Evolutionary conservation across 1,140 invertebrate genomes (phyloP), one percentile per base, ranked within the genome.

Genomic region (Drosophila oshimai): DNA sequence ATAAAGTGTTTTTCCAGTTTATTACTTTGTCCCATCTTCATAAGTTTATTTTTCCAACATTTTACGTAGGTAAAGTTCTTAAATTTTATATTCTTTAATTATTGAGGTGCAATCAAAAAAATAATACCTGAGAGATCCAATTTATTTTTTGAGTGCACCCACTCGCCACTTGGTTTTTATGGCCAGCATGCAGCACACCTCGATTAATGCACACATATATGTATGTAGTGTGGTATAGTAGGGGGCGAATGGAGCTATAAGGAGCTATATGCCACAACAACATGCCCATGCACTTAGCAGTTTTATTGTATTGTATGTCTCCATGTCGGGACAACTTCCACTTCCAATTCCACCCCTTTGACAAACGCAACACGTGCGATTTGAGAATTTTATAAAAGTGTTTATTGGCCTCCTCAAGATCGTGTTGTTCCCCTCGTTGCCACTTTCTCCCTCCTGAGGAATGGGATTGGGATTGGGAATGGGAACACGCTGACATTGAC

Each of bases 351-450:
- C 22, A 22, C 12, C 80, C 79, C 75, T 76, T 84, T 84, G 79
- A 86, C 79, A 84, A 79, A 73, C 60, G 81, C 75, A 74, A 84
- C 80, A 84, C 79, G 80, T 86, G 79, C 80, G 75, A 72, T 86
- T 79, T 62, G 55, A 80, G 80, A 86, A 86, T 84, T 81, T 80
- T 86, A 86, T 79, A 86, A 79, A 62, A 84, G 79, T 84, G 79
- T 84, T 84, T 84, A 86, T 84, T 79, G 58, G 79, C 80, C 80
- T 65, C 49, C 45, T 54, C 22, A 33, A 74, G 54, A 36, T 50
- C 55, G 34, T 54, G 65, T 57, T 53, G 62, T 13, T 36, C 46
- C 45, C 57, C 45, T 24, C 6, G 29, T n/a, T n/a, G 44, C 42
- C 72, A 58, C 26, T 44, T 44, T 54, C 29, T 55, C 33, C 42